Evolutionary conservation across 2,797 vertebrate genomes (phyloP), one percentile per base, ranked within the genome.

Genomic region (Siniperca scherzeri): DNA sequence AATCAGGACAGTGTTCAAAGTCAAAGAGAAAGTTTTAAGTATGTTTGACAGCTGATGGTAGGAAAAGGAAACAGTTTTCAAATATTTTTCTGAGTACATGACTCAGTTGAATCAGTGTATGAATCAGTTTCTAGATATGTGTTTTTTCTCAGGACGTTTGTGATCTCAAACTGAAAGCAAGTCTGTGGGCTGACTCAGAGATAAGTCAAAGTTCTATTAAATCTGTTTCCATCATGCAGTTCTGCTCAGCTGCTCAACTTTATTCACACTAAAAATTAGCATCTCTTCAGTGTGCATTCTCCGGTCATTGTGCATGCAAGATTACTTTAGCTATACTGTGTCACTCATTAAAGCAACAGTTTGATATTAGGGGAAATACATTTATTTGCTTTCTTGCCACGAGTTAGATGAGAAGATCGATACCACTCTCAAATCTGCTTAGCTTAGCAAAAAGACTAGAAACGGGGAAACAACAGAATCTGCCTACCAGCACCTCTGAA

Each of bases 1-100:
- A 88, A 74, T 71, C 80, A 75, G 77, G 82, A 80, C 68, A 36
- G 52, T 17, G 36, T 75, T 75, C 79, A 88, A 81, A 84, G 74
- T 70, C 67, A 48, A 71, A 70, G 27, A 73, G 9, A 59, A 36
- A 60, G 22, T 60, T 82, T 81, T 36, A 76, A 57, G 30, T 67
- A 36, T 38, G 57, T 5, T 14, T 76, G 53, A 68, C 50, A 70
- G 62, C 33, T 11, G 52, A 73, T 56, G 62, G 3, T 73, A 50
- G 38, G 17, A 40, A 81, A 64, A 68, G 10, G 5, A 68, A 82
- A 69, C 25, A 10, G 16, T 14, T 71, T 69, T 74, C 48, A 85
- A 66, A 70, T 36, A 22, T 71, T 61, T 67, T 48, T 59, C 22
- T 62, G 44, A 22, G 33, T 38, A 52, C 46, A 64, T 71, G 70